phyloP scores from a whole-genome alignment of 2,113 vertebrate genomes.

The Carettochelys insculpta region DNA sequence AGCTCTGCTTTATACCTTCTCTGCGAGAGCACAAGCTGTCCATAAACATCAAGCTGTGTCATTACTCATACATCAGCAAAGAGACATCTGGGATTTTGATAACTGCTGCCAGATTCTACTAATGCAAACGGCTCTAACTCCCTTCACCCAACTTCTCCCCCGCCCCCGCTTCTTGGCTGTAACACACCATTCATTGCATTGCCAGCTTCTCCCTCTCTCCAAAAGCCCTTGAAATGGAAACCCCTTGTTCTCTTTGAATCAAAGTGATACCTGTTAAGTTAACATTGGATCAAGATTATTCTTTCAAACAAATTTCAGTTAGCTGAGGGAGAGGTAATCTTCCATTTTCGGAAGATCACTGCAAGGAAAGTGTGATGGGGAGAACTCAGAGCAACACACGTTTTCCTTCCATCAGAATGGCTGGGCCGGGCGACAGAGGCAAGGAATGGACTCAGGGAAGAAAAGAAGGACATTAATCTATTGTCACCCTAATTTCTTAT shows the following conservation, averaged over 20 bases:
- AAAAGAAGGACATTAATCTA: fast-evolving
- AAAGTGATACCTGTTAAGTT: not conserved
- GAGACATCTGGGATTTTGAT: not conserved
- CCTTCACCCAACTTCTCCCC: not conserved
- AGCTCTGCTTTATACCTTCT: slow-evolving; percentile 77
- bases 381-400: fast-evolving
- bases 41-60: slow-evolving; percentile 67
- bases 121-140: not conserved
- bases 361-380: not conserved
- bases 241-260: not conserved
- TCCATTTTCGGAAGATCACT: not conserved
- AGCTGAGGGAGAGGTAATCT: fast-evolving
- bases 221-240: not conserved
- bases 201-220: not conserved
- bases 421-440: fast-evolving
- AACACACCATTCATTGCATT: not conserved
- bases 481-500: fast-evolving
- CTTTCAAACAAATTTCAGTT: not conserved
- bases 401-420: fast-evolving
- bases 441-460: not conserved
- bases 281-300: not conserved
- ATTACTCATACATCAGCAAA: slow-evolving; percentile 61
- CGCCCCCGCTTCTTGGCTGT: not conserved
- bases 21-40: slow-evolving; percentile 80
- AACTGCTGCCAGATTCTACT: not conserved